Base-by-base conservation (phyloP, 2,888 invertebrate genomes). In the Ophion costatus region DNA sequence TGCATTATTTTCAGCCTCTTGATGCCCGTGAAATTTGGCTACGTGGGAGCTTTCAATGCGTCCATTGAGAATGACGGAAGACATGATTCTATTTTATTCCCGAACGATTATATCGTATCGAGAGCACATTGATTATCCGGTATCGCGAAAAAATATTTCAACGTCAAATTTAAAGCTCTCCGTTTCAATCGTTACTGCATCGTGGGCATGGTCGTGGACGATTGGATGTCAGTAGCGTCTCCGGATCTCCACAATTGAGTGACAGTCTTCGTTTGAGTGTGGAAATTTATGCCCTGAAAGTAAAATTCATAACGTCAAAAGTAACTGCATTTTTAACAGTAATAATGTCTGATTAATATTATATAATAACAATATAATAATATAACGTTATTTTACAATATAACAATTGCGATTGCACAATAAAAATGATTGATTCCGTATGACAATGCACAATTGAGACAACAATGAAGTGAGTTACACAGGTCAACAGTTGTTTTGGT, bases 251-350 rank as follows among this genome's bases (percentile, higher is more conserved):
- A 99, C 92, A 98, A 95, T 89, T 99, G 98, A 0, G 99, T 99
- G 0, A 99, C 96, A 0, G 99, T 99, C 94, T 99, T 99, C 83
- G 98, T 95, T 94, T 99, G 99, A 0, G 99, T 99, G 94, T 97
- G 99, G 95, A 99, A 99, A 92, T 99, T 98, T 83, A 99, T 94
- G 14, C 99, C 99, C 95, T 98, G 24, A 38, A 6, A 61, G 17
- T 45, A 45, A 14, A 45, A 45, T 45, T 45, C 14, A 14, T 14
- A 45, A 14, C 10, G 11, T 14, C 2, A 45, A 14, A 45, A 45
- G 45, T 14, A 14, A 45, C 45, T 45, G 45, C 45, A 45, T 14
- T 45, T 10, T 14, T 45, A 45, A 45, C 1, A 45, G 14, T 45
- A 14, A 45, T 1, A 45, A 45, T 3, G 3, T 11, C 14, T 45